Evolutionary conservation across 2,888 invertebrate species (phyloP).

Genomic region (Frankliniella intonsa): DNA sequence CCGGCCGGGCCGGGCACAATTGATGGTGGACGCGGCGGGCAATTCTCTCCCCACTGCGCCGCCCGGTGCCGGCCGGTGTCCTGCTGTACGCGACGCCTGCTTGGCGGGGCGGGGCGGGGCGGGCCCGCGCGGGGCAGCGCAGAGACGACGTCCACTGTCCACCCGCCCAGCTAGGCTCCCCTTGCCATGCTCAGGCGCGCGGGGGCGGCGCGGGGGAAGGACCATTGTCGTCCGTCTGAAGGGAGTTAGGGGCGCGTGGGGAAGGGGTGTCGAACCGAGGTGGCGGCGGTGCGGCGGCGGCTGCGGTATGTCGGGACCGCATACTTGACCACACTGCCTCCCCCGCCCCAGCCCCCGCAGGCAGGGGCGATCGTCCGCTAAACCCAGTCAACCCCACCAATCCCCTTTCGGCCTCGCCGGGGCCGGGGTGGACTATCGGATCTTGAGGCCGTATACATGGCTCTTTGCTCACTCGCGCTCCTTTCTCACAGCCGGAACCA

Average conservation of each 20-base stretch:
- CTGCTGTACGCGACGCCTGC: too few species aligned
- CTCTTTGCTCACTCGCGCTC: too few species aligned
- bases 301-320: not conserved
- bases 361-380: not conserved
- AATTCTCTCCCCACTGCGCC: not conserved
- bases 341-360: not conserved
- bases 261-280: not conserved
- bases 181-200: too few species aligned
- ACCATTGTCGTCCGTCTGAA: not conserved
- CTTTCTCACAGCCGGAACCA: too few species aligned
- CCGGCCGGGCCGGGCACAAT: not conserved
- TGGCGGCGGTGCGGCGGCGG: not conserved
- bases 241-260: conserved; percentile 3
- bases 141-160: too few species aligned
- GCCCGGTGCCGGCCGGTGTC: not conserved
- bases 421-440: not conserved
- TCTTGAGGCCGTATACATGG: not conserved
- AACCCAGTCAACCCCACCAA: not conserved
- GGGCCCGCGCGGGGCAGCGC: too few species aligned
- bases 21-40: conserved; percentile 6
- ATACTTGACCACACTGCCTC: not conserved
- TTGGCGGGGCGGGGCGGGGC: too few species aligned
- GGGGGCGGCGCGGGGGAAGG: not conserved
- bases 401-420: not conserved
- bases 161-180: too few species aligned